Evolutionary conservation across 2,888 invertebrate species (phyloP).

Genomic region (Apotomis capreana): DNA sequence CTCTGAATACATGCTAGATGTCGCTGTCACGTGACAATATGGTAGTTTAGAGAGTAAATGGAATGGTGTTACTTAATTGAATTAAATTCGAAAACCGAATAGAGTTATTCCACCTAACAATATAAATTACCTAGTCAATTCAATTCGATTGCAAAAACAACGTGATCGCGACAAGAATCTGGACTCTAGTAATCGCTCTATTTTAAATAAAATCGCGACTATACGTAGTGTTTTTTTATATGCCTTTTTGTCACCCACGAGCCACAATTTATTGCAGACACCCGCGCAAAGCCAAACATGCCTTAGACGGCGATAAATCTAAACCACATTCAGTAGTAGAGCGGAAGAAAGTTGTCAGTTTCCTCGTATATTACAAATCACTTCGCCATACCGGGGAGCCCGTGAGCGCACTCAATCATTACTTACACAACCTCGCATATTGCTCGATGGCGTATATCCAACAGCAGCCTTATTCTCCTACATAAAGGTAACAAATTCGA

Average conservation of each 20-base stretch:
- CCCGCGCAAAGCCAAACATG: constrained; percentile 5
- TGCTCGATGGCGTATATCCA: not conserved
- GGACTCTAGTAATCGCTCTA: not conserved
- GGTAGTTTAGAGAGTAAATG: too few relatives aligned
- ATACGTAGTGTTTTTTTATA: not conserved
- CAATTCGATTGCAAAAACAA: too few relatives aligned
- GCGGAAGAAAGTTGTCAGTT: constrained; percentile 37
- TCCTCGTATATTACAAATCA: constrained; percentile 28
- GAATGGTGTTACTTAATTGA: too few relatives aligned
- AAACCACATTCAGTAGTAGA: constrained; percentile 28
- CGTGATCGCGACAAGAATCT: too few relatives aligned
- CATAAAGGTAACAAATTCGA: not conserved
- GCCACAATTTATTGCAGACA: constrained; percentile 5
- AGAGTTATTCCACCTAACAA: too few relatives aligned
- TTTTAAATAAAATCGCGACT: not conserved
- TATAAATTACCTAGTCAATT: too few relatives aligned
- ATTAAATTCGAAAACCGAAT: too few relatives aligned
- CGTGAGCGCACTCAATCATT: not conserved
- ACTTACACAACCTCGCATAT: constrained; percentile 10
- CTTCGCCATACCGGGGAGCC: constrained; percentile 6
- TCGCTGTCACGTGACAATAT: too few relatives aligned
- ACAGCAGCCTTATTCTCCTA: not conserved
- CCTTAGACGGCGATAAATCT: constrained; percentile 17
- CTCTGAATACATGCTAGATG: too few relatives aligned
- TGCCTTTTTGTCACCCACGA: not conserved